A percentile compares a stretch with the other conserved stretches of the same genome.
phyloP scores from a whole-genome alignment of 1,140 invertebrate species.

The Micrasema minimum region DNA sequence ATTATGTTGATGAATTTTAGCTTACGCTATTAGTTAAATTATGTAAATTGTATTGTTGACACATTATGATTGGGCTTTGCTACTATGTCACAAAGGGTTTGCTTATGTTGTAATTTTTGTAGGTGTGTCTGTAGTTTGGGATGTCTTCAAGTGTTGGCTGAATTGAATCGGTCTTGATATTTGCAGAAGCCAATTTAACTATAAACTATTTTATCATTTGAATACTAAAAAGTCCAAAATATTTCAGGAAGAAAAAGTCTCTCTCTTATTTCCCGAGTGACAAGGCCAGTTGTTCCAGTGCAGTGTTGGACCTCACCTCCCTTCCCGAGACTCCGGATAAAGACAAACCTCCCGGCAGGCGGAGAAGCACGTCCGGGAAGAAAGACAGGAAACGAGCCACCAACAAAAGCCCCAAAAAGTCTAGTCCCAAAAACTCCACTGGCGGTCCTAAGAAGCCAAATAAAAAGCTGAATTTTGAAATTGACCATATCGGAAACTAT shows the following conservation, averaged over 20 bases:
- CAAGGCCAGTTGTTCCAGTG: neutral
- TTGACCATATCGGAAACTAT: neutral
- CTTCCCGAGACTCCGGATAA: slow-evolving; percentile 36
- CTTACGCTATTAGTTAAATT: too few relatives aligned
- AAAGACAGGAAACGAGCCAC: neutral
- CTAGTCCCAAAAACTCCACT: neutral
- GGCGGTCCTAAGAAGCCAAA: neutral
- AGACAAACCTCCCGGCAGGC: slow-evolving; percentile 2
- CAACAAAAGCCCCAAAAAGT: slow-evolving; percentile 8
- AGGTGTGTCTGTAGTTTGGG: too few relatives aligned
- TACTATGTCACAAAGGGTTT: too few relatives aligned
- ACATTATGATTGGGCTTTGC: too few relatives aligned
- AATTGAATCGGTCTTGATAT: too few relatives aligned
- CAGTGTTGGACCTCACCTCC: slow-evolving; percentile 27
- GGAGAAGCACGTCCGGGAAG: slow-evolving; percentile 3
- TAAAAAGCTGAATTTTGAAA: slow-evolving; percentile 12
- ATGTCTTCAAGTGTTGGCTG: too few relatives aligned
- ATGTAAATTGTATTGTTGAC: too few relatives aligned
- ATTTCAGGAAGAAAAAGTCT: slow-evolving; percentile 23
- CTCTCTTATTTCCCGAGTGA: neutral
- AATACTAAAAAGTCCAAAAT: neutral
- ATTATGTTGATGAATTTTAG: too few relatives aligned
- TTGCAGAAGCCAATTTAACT: too few relatives aligned
- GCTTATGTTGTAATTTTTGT: too few relatives aligned
- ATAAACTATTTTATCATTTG: too few relatives aligned